Evolutionary conservation across 2,797 vertebrate species (phyloP).

Genomic region (Eremophila alpestris): DNA sequence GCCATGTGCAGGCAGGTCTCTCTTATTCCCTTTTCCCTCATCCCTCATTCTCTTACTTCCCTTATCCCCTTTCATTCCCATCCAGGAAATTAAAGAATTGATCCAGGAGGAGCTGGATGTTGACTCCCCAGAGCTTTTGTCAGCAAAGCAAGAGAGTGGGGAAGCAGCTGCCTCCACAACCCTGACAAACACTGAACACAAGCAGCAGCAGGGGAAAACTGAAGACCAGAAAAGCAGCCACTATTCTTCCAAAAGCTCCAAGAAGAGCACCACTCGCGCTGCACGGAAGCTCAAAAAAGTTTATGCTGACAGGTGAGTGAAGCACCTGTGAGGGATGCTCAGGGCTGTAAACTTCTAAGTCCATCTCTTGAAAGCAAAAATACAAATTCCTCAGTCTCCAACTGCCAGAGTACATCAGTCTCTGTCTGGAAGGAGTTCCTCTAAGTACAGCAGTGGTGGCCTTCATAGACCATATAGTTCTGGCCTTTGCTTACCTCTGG

Average conservation of each 20-base stretch:
- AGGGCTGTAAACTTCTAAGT: background rate
- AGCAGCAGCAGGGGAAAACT: background rate
- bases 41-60: background rate
- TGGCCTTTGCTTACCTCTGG: background rate
- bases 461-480: background rate
- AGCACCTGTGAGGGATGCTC: background rate
- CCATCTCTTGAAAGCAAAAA: background rate
- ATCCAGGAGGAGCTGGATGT: conserved; percentile 7
- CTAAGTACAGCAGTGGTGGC: background rate
- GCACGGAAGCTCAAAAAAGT: conserved; percentile 71
- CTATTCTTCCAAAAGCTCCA: conserved; percentile 8
- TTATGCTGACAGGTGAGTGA: conserved; percentile 75
- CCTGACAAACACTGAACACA: background rate
- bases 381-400: background rate
- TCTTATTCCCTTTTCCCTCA: background rate
- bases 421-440: background rate
- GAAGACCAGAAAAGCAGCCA: conserved; percentile 16
- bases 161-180: background rate
- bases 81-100: conserved; percentile 33
- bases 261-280: conserved; percentile 29
- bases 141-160: background rate
- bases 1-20: background rate
- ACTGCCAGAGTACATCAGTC: background rate
- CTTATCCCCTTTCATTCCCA: background rate
- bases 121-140: background rate